Evolutionary conservation across 2,797 vertebrate species (phyloP).

Genomic region (Syngnathus acus): DNA sequence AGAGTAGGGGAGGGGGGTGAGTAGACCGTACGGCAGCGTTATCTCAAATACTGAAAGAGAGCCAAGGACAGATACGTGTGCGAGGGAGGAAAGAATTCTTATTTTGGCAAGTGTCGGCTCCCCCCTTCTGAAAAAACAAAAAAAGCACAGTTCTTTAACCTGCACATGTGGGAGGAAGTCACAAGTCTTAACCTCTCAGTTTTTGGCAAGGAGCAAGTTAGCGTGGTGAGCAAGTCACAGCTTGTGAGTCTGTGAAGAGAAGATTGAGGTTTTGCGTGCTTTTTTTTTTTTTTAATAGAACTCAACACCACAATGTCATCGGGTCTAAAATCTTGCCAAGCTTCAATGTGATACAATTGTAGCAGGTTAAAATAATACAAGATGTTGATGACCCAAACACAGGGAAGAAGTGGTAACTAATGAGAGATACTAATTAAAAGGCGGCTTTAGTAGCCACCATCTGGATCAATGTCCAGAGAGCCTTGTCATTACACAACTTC

Average conservation of each 20-base stretch:
- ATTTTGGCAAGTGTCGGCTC: conserved; percentile 5
- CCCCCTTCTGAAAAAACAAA: background rate
- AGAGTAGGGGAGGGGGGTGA: background rate
- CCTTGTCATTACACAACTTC: conserved; percentile 38
- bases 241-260: background rate
- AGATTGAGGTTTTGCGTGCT: background rate
- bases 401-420: too few species aligned
- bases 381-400: too few species aligned
- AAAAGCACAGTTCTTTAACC: background rate
- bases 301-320: background rate
- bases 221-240: background rate
- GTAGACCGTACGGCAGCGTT: conserved; percentile 2
- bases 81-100: background rate
- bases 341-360: background rate
- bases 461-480: conserved; percentile 25
- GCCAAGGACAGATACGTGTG: conserved; percentile 10
- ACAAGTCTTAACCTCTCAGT: background rate
- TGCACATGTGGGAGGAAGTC: conserved; percentile 4
- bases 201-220: background rate
- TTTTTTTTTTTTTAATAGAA: background rate
- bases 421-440: conserved; percentile 45
- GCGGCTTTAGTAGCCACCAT: conserved; percentile 23
- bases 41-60: background rate
- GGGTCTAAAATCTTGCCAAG: background rate
- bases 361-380: background rate